Conservation (phyloP, 2,113 vertebrate genomes). For the Clarias gariepinus region DNA sequence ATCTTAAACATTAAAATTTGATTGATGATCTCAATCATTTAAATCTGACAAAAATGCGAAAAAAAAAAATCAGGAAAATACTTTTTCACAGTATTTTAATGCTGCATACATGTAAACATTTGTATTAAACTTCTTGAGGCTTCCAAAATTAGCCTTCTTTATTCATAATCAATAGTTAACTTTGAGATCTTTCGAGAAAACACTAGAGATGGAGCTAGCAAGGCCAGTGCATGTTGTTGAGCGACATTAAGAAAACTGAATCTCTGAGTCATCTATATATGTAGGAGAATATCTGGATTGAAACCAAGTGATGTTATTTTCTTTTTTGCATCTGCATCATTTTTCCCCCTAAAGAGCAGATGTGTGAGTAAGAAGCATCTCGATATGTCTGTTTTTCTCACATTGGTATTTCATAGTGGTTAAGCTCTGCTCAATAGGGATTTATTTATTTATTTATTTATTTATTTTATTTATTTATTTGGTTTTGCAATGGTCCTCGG, state of each 20-base stretch:
- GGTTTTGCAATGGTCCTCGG: not conserved
- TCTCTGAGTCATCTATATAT: not conserved
- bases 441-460: not conserved
- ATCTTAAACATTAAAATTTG: too few species aligned
- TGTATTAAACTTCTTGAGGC: not conserved
- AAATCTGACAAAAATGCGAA: too few species aligned
- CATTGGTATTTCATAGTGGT: not conserved
- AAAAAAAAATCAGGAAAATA: too few species aligned
- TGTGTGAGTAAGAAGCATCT: not conserved
- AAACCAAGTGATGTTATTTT: conserved; percentile 19
- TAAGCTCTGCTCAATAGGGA: conserved; percentile 3
- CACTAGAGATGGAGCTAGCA: not conserved
- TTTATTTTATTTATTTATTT: not conserved
- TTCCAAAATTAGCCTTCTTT: not conserved
- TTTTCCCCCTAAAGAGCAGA: conserved; percentile 8
- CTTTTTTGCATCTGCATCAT: not conserved
- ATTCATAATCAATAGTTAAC: conserved; percentile 38
- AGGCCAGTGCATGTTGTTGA: not conserved
- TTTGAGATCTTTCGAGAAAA: conserved; percentile 28
- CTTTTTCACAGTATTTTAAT: not conserved
- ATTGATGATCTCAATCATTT: too few species aligned
- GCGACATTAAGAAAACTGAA: not conserved
- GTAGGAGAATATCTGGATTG: not conserved
- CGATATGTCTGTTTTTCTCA: not conserved
- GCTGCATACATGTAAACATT: not conserved